Evolutionary conservation across 2,113 vertebrate genomes (phyloP).

Genomic region (Elaphurus davidianus): DNA sequence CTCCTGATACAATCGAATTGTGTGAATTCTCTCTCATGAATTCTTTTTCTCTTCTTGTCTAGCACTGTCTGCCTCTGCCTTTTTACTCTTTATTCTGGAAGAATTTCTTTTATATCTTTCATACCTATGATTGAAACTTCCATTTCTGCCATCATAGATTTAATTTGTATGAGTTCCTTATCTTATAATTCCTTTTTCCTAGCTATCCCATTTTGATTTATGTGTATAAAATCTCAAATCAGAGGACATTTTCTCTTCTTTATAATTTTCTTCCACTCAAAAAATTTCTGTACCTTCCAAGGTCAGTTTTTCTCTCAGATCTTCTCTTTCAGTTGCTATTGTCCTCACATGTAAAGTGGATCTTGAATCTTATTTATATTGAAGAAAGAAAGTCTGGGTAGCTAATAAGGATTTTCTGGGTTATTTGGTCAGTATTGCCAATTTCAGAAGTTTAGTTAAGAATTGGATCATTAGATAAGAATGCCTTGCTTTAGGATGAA

Average conservation of each 20-base stretch:
- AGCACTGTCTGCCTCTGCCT: background rate
- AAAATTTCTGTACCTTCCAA: background rate
- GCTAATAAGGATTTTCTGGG: background rate
- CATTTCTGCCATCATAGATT: background rate
- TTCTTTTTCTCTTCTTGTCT: background rate
- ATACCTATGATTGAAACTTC: background rate
- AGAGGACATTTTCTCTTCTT: background rate
- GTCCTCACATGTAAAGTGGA: background rate
- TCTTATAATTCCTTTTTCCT: background rate
- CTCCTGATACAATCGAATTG: background rate
- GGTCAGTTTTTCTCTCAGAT: background rate
- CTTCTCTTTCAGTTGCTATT: background rate
- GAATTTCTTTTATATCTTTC: background rate
- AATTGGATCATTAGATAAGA: background rate
- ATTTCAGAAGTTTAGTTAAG: background rate
- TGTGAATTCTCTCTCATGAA: background rate
- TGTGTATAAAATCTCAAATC: background rate
- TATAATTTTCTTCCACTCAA: background rate
- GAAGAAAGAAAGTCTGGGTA: background rate
- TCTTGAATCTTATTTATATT: background rate
- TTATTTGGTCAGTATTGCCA: background rate
- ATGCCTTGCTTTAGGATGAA: background rate
- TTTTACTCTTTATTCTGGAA: background rate
- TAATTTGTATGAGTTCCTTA: background rate
- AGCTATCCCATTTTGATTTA: background rate